Evolutionary conservation across 2,113 vertebrate species (phyloP), one percentile per base, ranked within the genome.

Genomic region (Clarias gariepinus): DNA sequence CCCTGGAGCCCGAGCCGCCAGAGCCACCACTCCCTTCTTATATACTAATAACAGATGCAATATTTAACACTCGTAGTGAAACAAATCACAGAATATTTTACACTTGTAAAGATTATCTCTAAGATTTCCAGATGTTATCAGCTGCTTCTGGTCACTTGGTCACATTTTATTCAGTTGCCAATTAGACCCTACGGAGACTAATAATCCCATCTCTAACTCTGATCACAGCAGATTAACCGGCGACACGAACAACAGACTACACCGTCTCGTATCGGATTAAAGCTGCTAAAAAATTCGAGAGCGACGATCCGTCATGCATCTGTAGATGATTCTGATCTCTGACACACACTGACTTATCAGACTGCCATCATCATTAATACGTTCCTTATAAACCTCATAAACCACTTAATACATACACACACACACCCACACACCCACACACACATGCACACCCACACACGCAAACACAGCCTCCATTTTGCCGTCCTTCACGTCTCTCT

Each of bases 391-490:
- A 21, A 73, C 18, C 33, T 73, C 21, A 73, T 73, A 23, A 52
- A 74, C 36, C 18, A 21, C 69, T 11, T 3, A 13, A 58, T 18
- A 58, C 18, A 73, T 3, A 73, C 16, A 28, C n/a, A 23, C 11
- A 30, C 12, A 69, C 28, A 30, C 66, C 1, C 66, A 33, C 0
- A 15, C 66, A 30, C 28, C 5, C 60, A 23, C 4, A 58, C 16
- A 61, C 60, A 61, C 3, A 61, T 3, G 21, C 60, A 61, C 11
- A 68, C 64, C 30, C 64, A 71, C 30, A 71, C 30, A 71, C 33
- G 21, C 18, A 25, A 33, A 71, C 36, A 74, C 8, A 73, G 71
- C 82, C 36, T n/a, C 64, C 85, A 77, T 86, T 73, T 88, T 73
- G 18, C 12, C 52, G 2, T 81, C 23, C 58, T 58, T 84, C 57